phyloP scores from a whole-genome alignment of 2,888 invertebrate species.

The Heteromyza rotundicornis region DNA sequence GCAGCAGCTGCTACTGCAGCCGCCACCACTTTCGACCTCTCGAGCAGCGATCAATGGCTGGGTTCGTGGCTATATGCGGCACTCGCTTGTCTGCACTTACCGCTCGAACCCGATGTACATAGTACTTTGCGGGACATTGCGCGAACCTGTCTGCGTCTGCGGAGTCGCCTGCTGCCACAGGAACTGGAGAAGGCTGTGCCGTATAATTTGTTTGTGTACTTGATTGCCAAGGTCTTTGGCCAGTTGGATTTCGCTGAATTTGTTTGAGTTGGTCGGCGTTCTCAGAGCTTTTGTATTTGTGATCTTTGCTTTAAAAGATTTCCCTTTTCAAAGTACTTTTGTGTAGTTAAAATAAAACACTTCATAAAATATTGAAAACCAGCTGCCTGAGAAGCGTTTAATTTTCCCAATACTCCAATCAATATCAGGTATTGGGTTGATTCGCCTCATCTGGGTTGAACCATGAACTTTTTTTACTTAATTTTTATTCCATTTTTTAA shows the following conservation, averaged over 20 bases:
- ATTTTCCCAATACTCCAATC: too few species aligned
- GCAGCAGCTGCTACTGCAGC: slow-evolving; percentile 13
- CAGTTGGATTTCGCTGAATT: slow-evolving; percentile 57
- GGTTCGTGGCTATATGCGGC: slow-evolving; percentile 59
- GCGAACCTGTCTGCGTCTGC: slow-evolving; percentile 49
- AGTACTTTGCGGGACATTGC: slow-evolving; percentile 57
- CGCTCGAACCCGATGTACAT: slow-evolving; percentile 57
- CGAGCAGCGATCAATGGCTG: slow-evolving; percentile 50
- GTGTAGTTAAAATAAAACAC: too few species aligned
- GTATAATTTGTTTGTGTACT: slow-evolving; percentile 56
- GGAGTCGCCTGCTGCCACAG: slow-evolving; percentile 44
- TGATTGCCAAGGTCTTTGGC: slow-evolving; percentile 57
- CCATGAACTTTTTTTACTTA: too few species aligned
- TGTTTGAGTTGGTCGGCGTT: slow-evolving; percentile 37
- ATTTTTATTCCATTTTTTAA: too few species aligned
- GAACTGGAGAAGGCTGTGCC: slow-evolving; percentile 50
- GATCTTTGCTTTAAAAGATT: too few species aligned
- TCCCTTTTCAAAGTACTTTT: too few species aligned
- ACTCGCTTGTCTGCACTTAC: slow-evolving; percentile 56
- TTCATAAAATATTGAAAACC: too few species aligned
- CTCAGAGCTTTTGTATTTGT: too few species aligned
- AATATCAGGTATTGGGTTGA: too few species aligned
- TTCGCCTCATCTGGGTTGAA: too few species aligned
- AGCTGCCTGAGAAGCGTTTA: too few species aligned
- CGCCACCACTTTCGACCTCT: slow-evolving; percentile 37